phyloP scores from a whole-genome alignment of 2,888 invertebrate species.

The Drosophila phalerata region DNA sequence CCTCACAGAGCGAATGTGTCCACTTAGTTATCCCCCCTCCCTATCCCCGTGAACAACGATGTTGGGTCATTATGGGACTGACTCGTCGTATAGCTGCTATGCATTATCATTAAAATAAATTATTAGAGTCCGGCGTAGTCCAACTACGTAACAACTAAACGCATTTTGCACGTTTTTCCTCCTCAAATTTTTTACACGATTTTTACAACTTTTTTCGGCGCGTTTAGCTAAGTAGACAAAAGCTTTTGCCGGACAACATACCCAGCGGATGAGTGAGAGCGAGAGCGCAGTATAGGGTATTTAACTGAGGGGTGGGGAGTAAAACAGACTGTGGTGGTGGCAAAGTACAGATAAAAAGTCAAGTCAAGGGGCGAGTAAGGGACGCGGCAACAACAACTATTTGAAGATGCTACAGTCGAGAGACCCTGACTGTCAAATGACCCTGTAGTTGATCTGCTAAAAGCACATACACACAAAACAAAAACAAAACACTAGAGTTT shows the following conservation, averaged over 20 bases:
- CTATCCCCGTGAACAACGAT: neutral
- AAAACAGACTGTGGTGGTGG: slow-evolving; percentile 2
- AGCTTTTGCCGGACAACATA: slow-evolving; percentile 61
- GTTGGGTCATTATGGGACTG: slow-evolving; percentile 46
- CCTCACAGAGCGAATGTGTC: slow-evolving; percentile 18
- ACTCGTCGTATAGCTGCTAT: slow-evolving; percentile 64
- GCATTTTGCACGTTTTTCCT: slow-evolving; percentile 78
- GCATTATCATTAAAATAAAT: slow-evolving; percentile 79
- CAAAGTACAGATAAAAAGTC: slow-evolving; percentile 68
- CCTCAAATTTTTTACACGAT: slow-evolving; percentile 78
- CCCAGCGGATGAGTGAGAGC: neutral
- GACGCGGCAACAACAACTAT: slow-evolving; percentile 43
- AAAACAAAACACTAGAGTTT: no score
- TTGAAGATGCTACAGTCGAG: neutral
- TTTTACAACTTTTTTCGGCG: slow-evolving; percentile 77
- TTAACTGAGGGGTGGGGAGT: neutral
- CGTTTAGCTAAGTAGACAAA: slow-evolving; percentile 72
- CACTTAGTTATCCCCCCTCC: slow-evolving; percentile 49
- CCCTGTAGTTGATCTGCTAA: neutral
- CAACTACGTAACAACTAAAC: slow-evolving; percentile 65
- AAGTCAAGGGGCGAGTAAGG: slow-evolving; percentile 70
- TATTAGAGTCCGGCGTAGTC: slow-evolving; percentile 66
- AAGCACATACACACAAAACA: no score
- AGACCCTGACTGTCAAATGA: neutral
- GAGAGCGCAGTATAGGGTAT: neutral